phyloP scores from a whole-genome alignment of 2,888 invertebrate genomes.

The Mamestra brassicae region DNA sequence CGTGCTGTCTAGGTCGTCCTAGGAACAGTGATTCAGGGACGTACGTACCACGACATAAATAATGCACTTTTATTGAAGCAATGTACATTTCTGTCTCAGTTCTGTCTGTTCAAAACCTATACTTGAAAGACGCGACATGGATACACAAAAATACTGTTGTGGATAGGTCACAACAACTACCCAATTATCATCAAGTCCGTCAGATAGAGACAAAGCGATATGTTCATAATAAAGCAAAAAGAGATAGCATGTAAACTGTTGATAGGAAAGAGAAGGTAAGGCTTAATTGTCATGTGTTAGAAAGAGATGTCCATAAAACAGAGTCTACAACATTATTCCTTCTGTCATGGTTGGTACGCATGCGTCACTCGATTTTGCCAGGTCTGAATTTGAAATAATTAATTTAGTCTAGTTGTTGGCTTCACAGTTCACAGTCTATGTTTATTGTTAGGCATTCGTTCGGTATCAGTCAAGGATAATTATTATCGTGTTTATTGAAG shows the following conservation, averaged over 20 bases:
- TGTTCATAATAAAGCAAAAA: slow-evolving; percentile 48
- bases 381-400: slow-evolving; percentile 71
- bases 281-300: slow-evolving; percentile 50
- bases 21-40: slow-evolving; percentile 73
- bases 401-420: slow-evolving; percentile 12
- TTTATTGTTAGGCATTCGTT: neutral
- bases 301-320: slow-evolving; percentile 80
- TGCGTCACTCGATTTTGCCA: slow-evolving; percentile 84
- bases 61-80: slow-evolving; percentile 28
- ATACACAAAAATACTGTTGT: slow-evolving; percentile 60
- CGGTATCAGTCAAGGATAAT: neutral
- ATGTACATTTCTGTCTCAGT: slow-evolving; percentile 46
- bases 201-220: slow-evolving; percentile 71
- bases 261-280: slow-evolving; percentile 73
- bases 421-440: neutral
- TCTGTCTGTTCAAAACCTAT: neutral
- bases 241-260: slow-evolving; percentile 78
- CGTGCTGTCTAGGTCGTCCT: slow-evolving; percentile 76
- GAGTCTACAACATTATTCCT: slow-evolving; percentile 77
- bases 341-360: slow-evolving; percentile 85
- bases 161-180: slow-evolving; percentile 64
- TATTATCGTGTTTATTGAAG: neutral
- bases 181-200: slow-evolving; percentile 78
- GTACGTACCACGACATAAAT: slow-evolving; percentile 48
- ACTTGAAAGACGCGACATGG: slow-evolving; percentile 67